A percentile compares a stretch with the other conserved stretches of the same genome.
phyloP scores from a whole-genome alignment of 2,888 invertebrate species.

The Spilosoma lubricipeda region DNA sequence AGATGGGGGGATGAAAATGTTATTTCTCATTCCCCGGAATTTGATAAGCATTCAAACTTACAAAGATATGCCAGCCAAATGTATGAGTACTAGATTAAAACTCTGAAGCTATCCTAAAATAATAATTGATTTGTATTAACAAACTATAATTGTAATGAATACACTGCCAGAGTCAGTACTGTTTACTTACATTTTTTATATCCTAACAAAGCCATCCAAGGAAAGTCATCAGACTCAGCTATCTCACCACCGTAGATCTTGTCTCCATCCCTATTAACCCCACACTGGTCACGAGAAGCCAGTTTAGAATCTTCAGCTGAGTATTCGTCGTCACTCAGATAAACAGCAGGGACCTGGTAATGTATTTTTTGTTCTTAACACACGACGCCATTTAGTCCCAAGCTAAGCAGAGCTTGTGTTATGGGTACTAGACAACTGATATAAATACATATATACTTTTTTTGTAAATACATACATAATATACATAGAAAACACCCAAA shows the following conservation, averaged over 20 bases:
- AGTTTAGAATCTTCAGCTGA: neutral
- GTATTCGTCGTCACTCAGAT: neutral
- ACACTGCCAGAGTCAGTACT: no score
- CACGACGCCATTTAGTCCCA: no score
- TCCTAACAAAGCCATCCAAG: slow-evolving; percentile 7
- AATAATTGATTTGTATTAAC: neutral
- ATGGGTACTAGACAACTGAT: no score
- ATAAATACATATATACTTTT: no score
- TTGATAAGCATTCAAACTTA: no score
- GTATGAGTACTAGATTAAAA: neutral
- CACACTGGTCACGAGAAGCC: neutral
- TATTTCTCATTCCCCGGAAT: no score
- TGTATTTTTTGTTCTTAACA: no score
- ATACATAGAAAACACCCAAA: no score
- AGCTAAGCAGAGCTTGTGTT: no score
- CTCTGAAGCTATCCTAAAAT: neutral
- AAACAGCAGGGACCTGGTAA: neutral
- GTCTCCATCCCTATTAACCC: neutral
- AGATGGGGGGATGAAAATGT: no score
- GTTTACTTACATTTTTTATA: neutral
- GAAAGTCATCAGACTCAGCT: neutral
- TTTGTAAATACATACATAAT: no score
- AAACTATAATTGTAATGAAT: neutral
- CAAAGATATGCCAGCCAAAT: no score
- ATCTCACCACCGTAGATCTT: slow-evolving; percentile 5